Base-by-base conservation (phyloP, 2,797 vertebrate genomes). In the Oryzias dopingdopingensis region DNA sequence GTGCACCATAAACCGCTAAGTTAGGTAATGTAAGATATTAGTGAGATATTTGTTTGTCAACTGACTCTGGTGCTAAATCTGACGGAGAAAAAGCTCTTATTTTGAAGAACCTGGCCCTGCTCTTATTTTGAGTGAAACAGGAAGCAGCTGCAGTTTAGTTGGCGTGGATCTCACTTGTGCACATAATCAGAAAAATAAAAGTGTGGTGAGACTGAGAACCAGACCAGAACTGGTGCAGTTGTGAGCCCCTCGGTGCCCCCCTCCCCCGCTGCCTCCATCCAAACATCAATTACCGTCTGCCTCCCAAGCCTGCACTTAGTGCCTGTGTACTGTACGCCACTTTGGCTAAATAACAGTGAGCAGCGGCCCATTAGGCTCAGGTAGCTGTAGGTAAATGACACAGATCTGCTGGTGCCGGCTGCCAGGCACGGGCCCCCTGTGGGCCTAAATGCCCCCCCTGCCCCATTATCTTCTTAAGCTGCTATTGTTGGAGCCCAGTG, bases 271-370 rank as follows among this genome's bases (percentile, higher is more conserved):
- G 67, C 17, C 71, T 47, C 42, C 49, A 80, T 85, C 80, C 70
- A 88, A 88, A 88, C 83, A 88, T 44, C 86, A 88, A 87, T 90
- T 88, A 90, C 84, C 49, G 84, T 88, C 84, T 86, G 85, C 82
- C 77, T 66, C 70, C 42, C 32, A 69, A 70, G 74, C 67, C 84
- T 85, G 13, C 84, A 87, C 79, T 86, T 88, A 87, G 62, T 6
- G 44, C 54, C 18, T n/a, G 56, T 41, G 42, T 62, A 49, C 70
- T 68, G 70, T 70, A 62, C 56, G 4, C 69, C 64, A 59, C 60
- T 79, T 69, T 16, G 51, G 57, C 17, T 66, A 83, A 85, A 86
- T 82, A 50, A 81, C 76, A 13, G 70, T 22, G 61, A 69, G 37
- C 16, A 51, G 61, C n/a, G 37, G 52, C 59, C 43, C 69, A 66